Conservation (phyloP, 2,888 invertebrate genomes). For the Apomyelois bistriatella region DNA sequence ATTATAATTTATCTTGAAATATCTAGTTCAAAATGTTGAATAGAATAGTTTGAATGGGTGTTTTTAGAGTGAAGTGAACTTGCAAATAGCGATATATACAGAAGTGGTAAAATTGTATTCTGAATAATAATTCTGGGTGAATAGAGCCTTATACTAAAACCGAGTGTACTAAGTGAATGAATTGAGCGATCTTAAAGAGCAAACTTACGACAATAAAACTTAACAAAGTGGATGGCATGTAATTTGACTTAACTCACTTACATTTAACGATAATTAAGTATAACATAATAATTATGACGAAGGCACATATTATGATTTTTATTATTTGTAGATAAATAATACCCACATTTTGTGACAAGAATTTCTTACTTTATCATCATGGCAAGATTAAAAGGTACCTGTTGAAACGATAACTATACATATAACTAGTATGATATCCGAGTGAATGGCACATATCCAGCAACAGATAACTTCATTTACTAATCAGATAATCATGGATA, state of each 20-base stretch:
- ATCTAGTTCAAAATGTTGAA: constrained; percentile 39
- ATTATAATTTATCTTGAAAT: constrained; percentile 51
- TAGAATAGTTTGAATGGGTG: constrained; percentile 21
- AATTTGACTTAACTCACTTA: constrained; percentile 79
- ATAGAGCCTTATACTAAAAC: constrained; percentile 56
- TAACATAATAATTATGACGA: constrained; percentile 70
- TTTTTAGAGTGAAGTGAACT: constrained; percentile 6
- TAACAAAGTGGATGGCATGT: constrained; percentile 80
- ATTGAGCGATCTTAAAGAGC: constrained; percentile 77
- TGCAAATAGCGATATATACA: background rate
- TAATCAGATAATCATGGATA: constrained; percentile 39
- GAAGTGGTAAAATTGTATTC: background rate
- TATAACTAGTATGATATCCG: constrained; percentile 70
- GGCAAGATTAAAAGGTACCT: constrained; percentile 80
- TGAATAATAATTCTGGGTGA: constrained; percentile 8
- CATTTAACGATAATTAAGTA: constrained; percentile 48
- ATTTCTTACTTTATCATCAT: constrained; percentile 76
- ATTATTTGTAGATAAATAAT: constrained; percentile 55
- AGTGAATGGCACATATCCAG: constrained; percentile 76
- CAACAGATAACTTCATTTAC: constrained; percentile 53
- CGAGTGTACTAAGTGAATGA: constrained; percentile 69
- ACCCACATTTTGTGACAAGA: constrained; percentile 74
- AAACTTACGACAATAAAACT: constrained; percentile 75
- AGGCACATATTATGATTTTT: constrained; percentile 66
- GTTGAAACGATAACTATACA: constrained; percentile 70